Conservation (phyloP, 1,140 invertebrate genomes). For the Conus ventricosus region DNA sequence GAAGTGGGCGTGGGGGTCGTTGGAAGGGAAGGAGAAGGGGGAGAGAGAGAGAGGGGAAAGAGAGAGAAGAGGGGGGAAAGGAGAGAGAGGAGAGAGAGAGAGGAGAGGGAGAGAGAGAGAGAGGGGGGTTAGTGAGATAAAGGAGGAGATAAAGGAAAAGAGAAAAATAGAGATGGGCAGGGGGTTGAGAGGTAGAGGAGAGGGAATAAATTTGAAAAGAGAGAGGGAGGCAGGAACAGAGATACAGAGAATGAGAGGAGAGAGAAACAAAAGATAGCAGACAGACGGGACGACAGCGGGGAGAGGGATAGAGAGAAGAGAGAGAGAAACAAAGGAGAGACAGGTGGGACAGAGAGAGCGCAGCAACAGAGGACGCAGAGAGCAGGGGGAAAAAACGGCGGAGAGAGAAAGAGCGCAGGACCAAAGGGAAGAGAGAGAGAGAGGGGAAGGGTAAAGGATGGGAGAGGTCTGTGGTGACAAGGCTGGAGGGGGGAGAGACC, state of each 20-base stretch:
- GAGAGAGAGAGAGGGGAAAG: too few species aligned
- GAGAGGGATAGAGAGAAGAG: background rate
- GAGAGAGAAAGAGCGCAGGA: background rate
- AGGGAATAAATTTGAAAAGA: background rate
- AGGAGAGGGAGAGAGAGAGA: too few species aligned
- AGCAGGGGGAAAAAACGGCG: too few species aligned
- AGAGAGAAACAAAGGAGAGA: background rate
- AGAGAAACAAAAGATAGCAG: background rate
- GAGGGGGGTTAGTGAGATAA: too few species aligned
- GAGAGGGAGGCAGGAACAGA: background rate
- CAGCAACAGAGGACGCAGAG: background rate
- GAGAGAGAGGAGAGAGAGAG: too few species aligned
- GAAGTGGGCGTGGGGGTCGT: too few species aligned
- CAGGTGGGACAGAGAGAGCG: background rate
- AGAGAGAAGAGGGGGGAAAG: too few species aligned
- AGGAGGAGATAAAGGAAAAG: too few species aligned
- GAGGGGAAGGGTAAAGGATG: background rate
- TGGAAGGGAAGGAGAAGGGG: too few species aligned
- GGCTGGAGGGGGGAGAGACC: background rate
- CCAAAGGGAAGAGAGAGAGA: background rate
- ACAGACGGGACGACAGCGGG: background rate
- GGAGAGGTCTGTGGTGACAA: too few species aligned
- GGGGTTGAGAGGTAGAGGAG: background rate
- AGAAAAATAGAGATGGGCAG: too few species aligned
- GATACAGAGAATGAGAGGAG: background rate